Base-by-base conservation (phyloP, 2,888 invertebrate species). In the Anthophora plumipes region DNA sequence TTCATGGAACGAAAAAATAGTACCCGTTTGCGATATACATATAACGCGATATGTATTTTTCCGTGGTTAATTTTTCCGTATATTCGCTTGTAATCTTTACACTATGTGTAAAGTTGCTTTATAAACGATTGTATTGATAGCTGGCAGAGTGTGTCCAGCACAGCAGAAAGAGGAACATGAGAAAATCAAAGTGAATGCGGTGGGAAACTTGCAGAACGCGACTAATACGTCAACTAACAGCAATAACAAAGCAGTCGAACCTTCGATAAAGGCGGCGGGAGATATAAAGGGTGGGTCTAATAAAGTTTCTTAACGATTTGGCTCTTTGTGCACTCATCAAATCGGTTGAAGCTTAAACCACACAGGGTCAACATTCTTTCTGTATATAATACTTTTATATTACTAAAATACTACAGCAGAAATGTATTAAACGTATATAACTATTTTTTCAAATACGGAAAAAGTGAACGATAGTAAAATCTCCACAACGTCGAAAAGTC, bases 211-310 rank as follows among this genome's bases (percentile, higher is more conserved):
- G 20, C 68, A 59, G 1, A 41, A 59, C 37, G 7, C 25, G 14
- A 37, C 57, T 9, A 11, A 9, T 37, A 39, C 12, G 39, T 11
- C 11, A 25, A 68, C 3, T 46, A 31, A 61, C 20, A 67, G 22
- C 46, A 48, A 4, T 14, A 71, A 11, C 7, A n/a, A 46, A 55
- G 9, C n/a, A n/a, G 17, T 8, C 7, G 43, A 12, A 54, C 2
- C 31, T 7, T 3, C 41, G 43, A 57, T n/a, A 8, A 52, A 61
- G 8, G 2, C 52, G 55, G 9, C 0, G 0, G 48, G 66, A 8
- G 52, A 67, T 57, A 37, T 54, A 46, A 66, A 41, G 20, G 57
- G 81, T 81, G 31, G n/a, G 69, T 50, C 55, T 20, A 57, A 57
- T 37, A 46, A 25, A 25, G 52, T 69, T 64, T 68, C 48, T 63